A percentile compares a stretch with the other conserved stretches of the same genome.
Conservation (phyloP, 1,140 invertebrate species). For the Elymnias hypermnestra region DNA sequence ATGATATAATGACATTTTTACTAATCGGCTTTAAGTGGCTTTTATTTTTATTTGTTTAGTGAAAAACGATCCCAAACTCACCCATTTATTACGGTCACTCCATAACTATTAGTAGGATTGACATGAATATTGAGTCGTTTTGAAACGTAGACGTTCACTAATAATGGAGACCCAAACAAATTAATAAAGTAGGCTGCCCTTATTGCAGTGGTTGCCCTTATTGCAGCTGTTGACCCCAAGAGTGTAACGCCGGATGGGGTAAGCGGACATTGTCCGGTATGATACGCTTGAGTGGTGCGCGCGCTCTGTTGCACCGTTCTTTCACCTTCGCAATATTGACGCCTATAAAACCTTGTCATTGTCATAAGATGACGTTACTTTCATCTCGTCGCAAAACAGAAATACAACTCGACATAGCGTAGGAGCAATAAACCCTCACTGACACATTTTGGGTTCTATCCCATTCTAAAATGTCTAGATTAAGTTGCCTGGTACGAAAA, state of each 20-base stretch:
- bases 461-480: slow-evolving; percentile 57
- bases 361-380: slow-evolving; percentile 69
- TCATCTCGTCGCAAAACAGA: slow-evolving; percentile 39
- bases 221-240: no score
- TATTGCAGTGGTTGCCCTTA: no score
- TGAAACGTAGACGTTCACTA: no score
- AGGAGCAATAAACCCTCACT: slow-evolving; percentile 32
- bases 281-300: slow-evolving; percentile 60
- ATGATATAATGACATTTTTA: no score
- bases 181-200: no score
- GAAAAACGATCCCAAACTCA: no score
- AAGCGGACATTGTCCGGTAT: slow-evolving; percentile 65
- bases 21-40: no score
- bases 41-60: no score
- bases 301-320: slow-evolving; percentile 66
- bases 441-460: slow-evolving; percentile 50
- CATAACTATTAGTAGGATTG: no score
- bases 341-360: slow-evolving; percentile 74
- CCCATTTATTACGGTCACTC: no score
- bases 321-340: slow-evolving; percentile 72
- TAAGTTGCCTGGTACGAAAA: slow-evolving; percentile 55
- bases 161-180: no score
- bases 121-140: no score
- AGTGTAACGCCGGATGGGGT: slow-evolving; percentile 67
- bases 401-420: slow-evolving; percentile 37